Evolutionary conservation across 2,113 vertebrate species (phyloP), one percentile per base, ranked within the genome.

Genomic region (Orientallactaga bullata): DNA sequence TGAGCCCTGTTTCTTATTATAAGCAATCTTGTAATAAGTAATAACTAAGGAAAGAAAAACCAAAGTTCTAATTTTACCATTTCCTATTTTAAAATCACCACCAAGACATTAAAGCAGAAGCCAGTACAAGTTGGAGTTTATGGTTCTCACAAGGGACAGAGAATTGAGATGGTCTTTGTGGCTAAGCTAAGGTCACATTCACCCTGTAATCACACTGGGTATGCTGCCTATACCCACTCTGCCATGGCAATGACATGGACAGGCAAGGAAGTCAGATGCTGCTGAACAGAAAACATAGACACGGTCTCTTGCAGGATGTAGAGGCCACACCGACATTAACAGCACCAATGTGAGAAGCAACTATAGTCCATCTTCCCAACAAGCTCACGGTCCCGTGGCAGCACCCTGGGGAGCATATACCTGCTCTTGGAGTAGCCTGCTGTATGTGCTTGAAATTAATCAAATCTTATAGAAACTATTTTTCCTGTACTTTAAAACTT

Each of bases 81-180:
- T 94, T 82, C 69, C 42, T 78, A 21, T 60, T 73, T 85, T 93
- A 69, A 95, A 96, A 77, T 55, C 72, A 71, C 65, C 32, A 35
- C 12, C 28, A n/a, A 68, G 81, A 69, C 35, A 35, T 83, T 71
- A 86, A 42, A 73, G 42, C 17, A 30, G 5, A 2, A 24, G 66
- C 73, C 55, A 26, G 37, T 13, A 0, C n/a, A 42, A 55, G 23
- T 17, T 63, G 84, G 20, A 61, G 47, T 30, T 18, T 94, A 7
- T 89, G 86, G 89, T 78, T 88, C 73, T 71, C 51, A n/a, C 26
- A 51, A 77, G 35, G 87, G 42, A 88, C 26, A 24, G 78, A n/a
- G 81, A 83, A 61, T 85, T 28, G 90, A 95, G 26, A 47, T 42
- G 26, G 26, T 37, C 39, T 47, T n/a, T 84, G 77, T 65, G 76